Evolutionary conservation across 2,797 vertebrate species (phyloP), one percentile per base, ranked within the genome.

Genomic region (Coilia nasus): DNA sequence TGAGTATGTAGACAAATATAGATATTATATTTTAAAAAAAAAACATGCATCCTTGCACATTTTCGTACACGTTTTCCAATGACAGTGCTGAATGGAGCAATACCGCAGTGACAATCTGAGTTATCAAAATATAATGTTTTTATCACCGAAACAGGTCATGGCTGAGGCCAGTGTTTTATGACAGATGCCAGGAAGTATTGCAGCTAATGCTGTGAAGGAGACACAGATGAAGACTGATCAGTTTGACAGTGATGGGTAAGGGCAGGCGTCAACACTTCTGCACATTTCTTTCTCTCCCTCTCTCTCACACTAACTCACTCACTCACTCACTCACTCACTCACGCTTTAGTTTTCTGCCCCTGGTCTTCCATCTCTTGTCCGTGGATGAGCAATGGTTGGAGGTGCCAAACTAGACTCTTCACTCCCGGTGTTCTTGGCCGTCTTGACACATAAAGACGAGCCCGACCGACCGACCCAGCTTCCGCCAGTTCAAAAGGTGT

Each of bases 171-270:
- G 60, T 59, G 17, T 41, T 78, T 44, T 41, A 31, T 44, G 71
- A 44, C 35, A 78, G 71, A 78, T 78, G 71, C 71, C 71, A 19
- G 35, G 35, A 21, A 44, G 71, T 44, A n/a, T 78, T 44, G 41
- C 15, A 78, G 87, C 85, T 78, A 31, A 75, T 84, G 31, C 64
- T 84, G 81, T 85, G 82, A 78, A 41, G 25, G 54, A 64, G 54
- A 41, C 19, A 41, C 17, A 44, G 71, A 78, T 78, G 71, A 78
- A 44, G 71, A 78, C 71, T 44, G 35, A 78, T 78, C 71, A 78
- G 71, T 19, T 7, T 78, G 71, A 78, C 71, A 78, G 35, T 78
- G 35, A 78, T 78, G 71, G 41, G 35, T 2, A 78, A 44, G 71
- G 71, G 41, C 71, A 78, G 71, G 7, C 71, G 19, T 78, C 35